Evolutionary conservation across 2,113 vertebrate genomes (phyloP).

Genomic region (Ceuthmochares aereus): DNA sequence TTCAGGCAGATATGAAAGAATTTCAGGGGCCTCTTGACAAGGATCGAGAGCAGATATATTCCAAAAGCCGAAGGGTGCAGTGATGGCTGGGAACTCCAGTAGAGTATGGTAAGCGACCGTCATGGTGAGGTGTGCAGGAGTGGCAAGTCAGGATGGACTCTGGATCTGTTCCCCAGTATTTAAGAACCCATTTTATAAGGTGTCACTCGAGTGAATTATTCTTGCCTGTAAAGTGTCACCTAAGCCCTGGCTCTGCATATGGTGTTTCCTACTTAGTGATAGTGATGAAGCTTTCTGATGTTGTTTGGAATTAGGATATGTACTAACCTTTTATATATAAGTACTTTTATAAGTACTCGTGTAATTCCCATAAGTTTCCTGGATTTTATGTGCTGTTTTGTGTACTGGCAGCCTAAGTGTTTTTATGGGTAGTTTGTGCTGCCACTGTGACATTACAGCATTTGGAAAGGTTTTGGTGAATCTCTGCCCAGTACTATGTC

Average conservation of each 20-base stretch:
- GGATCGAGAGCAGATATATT: not conserved
- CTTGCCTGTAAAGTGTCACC: not conserved
- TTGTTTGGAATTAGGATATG: not conserved
- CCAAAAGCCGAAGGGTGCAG: not conserved
- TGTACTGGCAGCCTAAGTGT: not conserved
- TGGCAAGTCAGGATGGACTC: not conserved
- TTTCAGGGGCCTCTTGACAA: not conserved
- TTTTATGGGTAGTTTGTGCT: constrained; percentile 15
- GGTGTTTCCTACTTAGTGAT: not conserved
- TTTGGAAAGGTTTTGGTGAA: constrained; percentile 21
- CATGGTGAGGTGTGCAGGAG: accelerated
- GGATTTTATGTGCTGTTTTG: constrained; percentile 1
- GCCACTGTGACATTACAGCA: not conserved
- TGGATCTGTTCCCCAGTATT: not conserved
- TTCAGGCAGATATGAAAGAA: not conserved
- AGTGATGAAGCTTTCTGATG: not conserved
- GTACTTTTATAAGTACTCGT: not conserved
- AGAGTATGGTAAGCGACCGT: accelerated
- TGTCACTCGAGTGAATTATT: constrained; percentile 3
- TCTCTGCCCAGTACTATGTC: not conserved
- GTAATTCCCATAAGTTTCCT: not conserved
- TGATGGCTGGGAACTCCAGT: accelerated
- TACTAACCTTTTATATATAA: not conserved
- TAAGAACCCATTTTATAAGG: constrained; percentile 9
- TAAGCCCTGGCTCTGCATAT: not conserved